These are phyloP conservation scores for Taxidea taxus DNA, from an alignment of 2,113 vertebrate species.

Conservation along the genomic window DNA sequence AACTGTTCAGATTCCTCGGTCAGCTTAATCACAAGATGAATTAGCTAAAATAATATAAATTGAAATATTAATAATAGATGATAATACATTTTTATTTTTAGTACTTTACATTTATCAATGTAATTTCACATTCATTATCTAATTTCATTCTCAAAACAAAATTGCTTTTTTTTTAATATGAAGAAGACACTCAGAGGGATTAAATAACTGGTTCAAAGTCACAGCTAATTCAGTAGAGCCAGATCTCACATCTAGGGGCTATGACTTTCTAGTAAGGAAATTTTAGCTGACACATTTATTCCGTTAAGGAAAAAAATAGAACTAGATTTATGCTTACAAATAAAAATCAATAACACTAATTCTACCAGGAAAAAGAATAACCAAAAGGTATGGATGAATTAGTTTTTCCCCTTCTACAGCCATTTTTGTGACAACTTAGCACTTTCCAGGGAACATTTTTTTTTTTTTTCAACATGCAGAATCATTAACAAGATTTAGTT, in stretches of 20 bases:
- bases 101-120: not conserved
- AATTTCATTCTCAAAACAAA: not conserved
- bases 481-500: not conserved
- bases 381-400: not conserved
- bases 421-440: slow-evolving; percentile 1
- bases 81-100: not conserved
- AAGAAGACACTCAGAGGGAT: not conserved
- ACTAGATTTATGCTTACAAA: not conserved
- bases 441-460: not conserved
- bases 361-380: not conserved
- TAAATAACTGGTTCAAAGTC: not conserved
- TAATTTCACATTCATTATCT: not conserved
- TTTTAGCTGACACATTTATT: not conserved
- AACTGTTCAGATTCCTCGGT: not conserved
- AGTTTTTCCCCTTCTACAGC: not conserved
- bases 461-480: not conserved
- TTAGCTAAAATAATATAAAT: not conserved
- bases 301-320: not conserved
- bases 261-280: not conserved
- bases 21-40: not conserved
- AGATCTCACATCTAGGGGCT: not conserved
- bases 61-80: not conserved
- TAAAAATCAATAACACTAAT: slow-evolving; percentile 43
- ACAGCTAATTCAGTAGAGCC: not conserved
- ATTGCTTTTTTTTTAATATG: not conserved